Conservation (phyloP, 1,140 invertebrate genomes). For the Neodiprion fabricii region DNA sequence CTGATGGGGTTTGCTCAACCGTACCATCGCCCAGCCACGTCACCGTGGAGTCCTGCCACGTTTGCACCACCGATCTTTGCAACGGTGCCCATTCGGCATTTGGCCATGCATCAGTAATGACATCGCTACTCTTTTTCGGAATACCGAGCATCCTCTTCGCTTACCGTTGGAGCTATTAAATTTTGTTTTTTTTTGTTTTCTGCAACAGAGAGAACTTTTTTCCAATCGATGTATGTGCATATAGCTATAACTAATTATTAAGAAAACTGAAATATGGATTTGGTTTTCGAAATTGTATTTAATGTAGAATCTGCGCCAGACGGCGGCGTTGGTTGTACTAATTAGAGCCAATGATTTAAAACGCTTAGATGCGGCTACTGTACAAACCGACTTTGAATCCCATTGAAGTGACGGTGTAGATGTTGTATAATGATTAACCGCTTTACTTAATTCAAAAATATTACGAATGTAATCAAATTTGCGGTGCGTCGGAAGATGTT, state of each 20-base stretch:
- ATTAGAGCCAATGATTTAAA: background rate
- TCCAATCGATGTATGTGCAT: background rate
- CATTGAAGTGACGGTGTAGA: background rate
- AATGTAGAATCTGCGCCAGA: background rate
- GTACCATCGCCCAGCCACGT: constrained; percentile 57
- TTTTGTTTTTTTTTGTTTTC: too few species aligned
- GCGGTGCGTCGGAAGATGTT: background rate
- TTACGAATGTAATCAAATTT: background rate
- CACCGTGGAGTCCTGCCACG: constrained; percentile 63
- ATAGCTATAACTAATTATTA: background rate
- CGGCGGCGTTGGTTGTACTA: background rate
- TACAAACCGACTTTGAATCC: background rate
- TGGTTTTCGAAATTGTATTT: background rate
- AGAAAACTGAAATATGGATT: background rate
- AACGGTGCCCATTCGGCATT: constrained; percentile 60
- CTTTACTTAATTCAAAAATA: background rate
- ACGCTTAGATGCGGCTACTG: background rate
- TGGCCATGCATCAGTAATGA: constrained; percentile 38
- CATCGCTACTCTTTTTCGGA: constrained; percentile 46
- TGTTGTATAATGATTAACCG: background rate
- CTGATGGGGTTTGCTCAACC: constrained; percentile 59
- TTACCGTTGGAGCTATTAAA: background rate
- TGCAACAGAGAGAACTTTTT: too few species aligned
- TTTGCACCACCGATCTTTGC: constrained; percentile 64
- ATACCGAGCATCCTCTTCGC: background rate